Evolutionary conservation across 2,888 invertebrate species (phyloP), one percentile per base, ranked within the genome.

Genomic region (Lycaena phlaeas): DNA sequence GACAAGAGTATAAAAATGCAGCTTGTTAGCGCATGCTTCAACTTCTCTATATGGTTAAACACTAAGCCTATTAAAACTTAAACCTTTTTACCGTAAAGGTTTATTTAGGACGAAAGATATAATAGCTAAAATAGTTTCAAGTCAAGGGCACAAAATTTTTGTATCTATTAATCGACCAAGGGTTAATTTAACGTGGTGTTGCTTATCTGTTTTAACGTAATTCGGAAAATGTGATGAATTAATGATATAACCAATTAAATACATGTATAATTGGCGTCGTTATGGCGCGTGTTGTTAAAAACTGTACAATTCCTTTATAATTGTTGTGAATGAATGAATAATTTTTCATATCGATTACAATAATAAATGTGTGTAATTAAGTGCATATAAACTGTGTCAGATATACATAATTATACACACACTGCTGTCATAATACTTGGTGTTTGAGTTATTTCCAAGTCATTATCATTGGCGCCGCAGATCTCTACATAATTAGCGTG

Each of bases 271-370:
- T n/a, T n/a, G n/a, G n/a, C n/a, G n/a, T n/a, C n/a, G n/a, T n/a
- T n/a, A n/a, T n/a, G n/a, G n/a, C n/a, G n/a, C n/a, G n/a, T n/a
- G n/a, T n/a, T n/a, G n/a, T n/a, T n/a, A n/a, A n/a, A n/a, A n/a
- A n/a, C n/a, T n/a, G n/a, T n/a, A n/a, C n/a, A n/a, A 17, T 31
- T 11, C 15, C 10, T 18, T 18, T 34, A 4, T 12, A 22, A 2
- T 34, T 34, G 34, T 12, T 7, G 12, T 34, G 18, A 31, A 31
- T 12, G 11, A 34, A 11, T 34, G 22, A 34, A 34, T 34, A 7
- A 22, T 34, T 18, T 18, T 11, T 34, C 4, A 34, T 11, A 11
- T 12, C 22, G 12, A 34, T 34, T 11, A 27, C 22, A 22, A 2
- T n/a, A n/a, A 9, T 9, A 22, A 12, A 11, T 27, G 12, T 7